phyloP scores from a whole-genome alignment of 2,797 vertebrate genomes.

The Gymnoscopelus microlampas region DNA sequence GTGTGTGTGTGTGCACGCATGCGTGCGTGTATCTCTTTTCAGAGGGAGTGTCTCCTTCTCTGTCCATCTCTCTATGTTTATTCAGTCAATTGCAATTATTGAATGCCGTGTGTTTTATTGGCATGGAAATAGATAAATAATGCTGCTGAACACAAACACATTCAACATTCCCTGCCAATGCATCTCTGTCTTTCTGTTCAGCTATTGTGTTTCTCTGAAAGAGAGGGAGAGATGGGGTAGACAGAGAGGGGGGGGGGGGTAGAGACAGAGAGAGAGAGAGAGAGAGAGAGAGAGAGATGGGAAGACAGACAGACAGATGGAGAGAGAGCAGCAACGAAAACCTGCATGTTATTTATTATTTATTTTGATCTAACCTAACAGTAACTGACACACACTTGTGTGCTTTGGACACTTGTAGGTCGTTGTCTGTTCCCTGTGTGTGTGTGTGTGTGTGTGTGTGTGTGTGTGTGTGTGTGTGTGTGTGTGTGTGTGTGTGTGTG shows the following conservation, averaged over 20 bases:
- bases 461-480: conserved; percentile 17
- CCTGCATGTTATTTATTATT: conserved; percentile 66
- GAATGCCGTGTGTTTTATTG: conserved; percentile 61
- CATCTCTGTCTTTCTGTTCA: conserved; percentile 27
- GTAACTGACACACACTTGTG: conserved; percentile 69
- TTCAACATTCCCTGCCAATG: conserved; percentile 70
- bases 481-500: conserved; percentile 42
- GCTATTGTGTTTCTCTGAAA: conserved; percentile 49
- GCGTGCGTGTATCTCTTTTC: background rate
- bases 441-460: conserved; percentile 16
- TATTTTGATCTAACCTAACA: conserved; percentile 62
- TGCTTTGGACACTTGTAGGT: conserved; percentile 78
- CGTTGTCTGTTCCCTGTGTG: conserved; percentile 54
- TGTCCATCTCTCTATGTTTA: conserved; percentile 41
- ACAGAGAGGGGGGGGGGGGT: conserved; percentile 17
- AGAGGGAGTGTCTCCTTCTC: background rate
- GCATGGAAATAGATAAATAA: conserved; percentile 61
- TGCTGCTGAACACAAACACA: conserved; percentile 63
- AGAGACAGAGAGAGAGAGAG: conserved; percentile 1
- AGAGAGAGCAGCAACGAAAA: conserved; percentile 14
- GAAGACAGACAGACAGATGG: no score
- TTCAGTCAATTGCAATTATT: conserved; percentile 26
- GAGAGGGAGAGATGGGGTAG: conserved; percentile 12
- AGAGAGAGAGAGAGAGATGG: no score
- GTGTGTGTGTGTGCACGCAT: no score